Percentiles rank a stretch among this genome's conserved stretches.
These are phyloP conservation scores for Sweltsa coloradensis DNA, from an alignment of 1,140 invertebrate genomes.

Conservation along the genomic window DNA sequence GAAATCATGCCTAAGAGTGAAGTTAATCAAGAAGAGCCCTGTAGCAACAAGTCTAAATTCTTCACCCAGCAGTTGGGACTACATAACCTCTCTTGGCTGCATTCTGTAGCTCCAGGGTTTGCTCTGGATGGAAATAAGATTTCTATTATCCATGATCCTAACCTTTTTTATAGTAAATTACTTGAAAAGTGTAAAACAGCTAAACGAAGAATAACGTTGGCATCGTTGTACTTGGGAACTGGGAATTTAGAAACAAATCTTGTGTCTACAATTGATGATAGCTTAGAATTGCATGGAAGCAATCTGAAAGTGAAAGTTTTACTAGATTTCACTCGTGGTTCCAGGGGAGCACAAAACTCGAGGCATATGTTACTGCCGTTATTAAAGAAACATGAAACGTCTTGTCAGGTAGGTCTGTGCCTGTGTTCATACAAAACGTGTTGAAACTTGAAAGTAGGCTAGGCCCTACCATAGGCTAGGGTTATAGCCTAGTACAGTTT, in stretches of 20 bases:
- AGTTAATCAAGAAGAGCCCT: no score
- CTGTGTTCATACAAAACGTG: no score
- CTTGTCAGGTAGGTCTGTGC: conserved; percentile 20
- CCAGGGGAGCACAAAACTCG: conserved; percentile 66
- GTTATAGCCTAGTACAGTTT: no score
- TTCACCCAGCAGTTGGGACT: no score
- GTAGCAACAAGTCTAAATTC: no score
- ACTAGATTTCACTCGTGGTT: conserved; percentile 83
- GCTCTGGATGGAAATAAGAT: conserved; percentile 30
- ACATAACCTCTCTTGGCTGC: neutral
- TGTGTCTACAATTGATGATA: conserved; percentile 47
- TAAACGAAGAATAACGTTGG: conserved; percentile 67
- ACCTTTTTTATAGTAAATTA: conserved; percentile 61
- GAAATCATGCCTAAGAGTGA: no score
- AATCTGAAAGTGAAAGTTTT: conserved; percentile 70
- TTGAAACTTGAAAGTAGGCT: no score
- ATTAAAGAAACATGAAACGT: conserved; percentile 36
- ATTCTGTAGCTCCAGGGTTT: neutral
- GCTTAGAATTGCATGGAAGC: conserved; percentile 35
- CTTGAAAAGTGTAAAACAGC: conserved; percentile 56
- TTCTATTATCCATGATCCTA: conserved; percentile 58
- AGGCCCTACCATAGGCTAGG: no score
- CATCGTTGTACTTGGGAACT: conserved; percentile 89
- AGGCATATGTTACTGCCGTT: conserved; percentile 64
- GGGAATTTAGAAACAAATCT: conserved; percentile 72